Percentiles rank a stretch among this genome's conserved stretches.
These are phyloP conservation scores for Theristicus caerulescens DNA, from an alignment of 2,113 vertebrate genomes.

Conservation along the genomic window DNA sequence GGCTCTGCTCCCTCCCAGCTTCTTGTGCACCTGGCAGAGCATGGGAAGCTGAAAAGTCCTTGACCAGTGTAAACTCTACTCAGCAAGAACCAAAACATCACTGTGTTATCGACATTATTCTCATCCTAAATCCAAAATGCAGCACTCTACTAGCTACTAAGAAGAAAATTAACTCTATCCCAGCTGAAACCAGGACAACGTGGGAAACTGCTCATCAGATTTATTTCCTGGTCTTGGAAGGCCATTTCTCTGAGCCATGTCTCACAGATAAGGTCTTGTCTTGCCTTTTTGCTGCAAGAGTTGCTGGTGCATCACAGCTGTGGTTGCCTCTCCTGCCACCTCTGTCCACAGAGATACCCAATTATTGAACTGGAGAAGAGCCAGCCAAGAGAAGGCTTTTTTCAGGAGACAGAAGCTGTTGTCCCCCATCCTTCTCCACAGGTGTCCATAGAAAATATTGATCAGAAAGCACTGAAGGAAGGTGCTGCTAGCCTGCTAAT, in stretches of 20 bases:
- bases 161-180: no score
- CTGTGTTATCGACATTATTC: no score
- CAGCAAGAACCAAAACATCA: no score
- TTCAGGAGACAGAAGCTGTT: not conserved
- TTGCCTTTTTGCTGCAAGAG: not conserved
- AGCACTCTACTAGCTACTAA: no score
- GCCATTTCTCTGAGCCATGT: not conserved
- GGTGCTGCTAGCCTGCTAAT: not conserved
- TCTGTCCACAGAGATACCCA: not conserved
- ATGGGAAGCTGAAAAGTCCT: no score
- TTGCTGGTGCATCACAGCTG: rapidly evolving
- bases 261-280: not conserved
- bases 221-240: not conserved
- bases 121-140: no score
- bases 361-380: not conserved
- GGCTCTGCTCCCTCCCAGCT: no score
- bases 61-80: no score
- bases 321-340: not conserved
- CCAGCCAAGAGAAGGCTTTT: not conserved
- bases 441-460: not conserved
- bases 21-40: no score
- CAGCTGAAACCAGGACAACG: no score
- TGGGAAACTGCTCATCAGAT: not conserved
- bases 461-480: not conserved
- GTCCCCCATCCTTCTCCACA: not conserved